Base-by-base conservation (phyloP, 2,888 invertebrate genomes). In the Malthinus seriepunctatus region DNA sequence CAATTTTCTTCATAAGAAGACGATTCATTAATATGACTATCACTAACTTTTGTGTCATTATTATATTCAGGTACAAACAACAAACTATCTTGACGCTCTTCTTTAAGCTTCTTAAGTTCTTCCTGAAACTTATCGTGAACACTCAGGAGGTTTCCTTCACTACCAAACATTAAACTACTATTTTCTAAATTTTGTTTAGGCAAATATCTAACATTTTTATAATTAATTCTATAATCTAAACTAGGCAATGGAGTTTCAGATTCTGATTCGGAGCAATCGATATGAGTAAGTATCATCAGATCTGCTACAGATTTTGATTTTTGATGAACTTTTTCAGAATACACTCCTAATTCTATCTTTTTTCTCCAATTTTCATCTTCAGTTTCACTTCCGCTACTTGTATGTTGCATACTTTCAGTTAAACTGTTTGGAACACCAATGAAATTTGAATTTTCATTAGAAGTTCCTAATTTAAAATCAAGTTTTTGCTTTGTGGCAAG, bases 271-370 rank as follows among this genome's bases (percentile, higher is more conserved):
- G 84, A 84, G 62, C 78, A 80, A 67, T 87, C 87, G 12, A 88
- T 86, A 65, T 87, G 87, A 9, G 87, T 87, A 38, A 88, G 75
- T 33, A 86, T 79, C 86, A 88, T 86, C 23, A 88, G 76, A 76
- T 88, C 87, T 7, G 87, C 84, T 0, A 87, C 86, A 47, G 86
- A 87, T 71, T 84, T 83, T 0, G 87, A 87, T 72, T 87, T 87
- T 64, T 85, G 83, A 61, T 84, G 81, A 1, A 87, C 86, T 73
- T 86, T 85, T 69, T 86, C 86, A 0, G 84, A 81, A 57, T 83
- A 83, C 42, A 81, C 83, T 1, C 84, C 84, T 23, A 83, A 76
- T 72, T 86, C 86, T 32, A 86, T 82, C 63, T 84, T 80, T 42
- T 79, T 80, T 38, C 82, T 78, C 85, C 86, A 86, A 58, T 83